phyloP scores from a whole-genome alignment of 2,113 vertebrate genomes.

The Microcebus griseorufus region DNA sequence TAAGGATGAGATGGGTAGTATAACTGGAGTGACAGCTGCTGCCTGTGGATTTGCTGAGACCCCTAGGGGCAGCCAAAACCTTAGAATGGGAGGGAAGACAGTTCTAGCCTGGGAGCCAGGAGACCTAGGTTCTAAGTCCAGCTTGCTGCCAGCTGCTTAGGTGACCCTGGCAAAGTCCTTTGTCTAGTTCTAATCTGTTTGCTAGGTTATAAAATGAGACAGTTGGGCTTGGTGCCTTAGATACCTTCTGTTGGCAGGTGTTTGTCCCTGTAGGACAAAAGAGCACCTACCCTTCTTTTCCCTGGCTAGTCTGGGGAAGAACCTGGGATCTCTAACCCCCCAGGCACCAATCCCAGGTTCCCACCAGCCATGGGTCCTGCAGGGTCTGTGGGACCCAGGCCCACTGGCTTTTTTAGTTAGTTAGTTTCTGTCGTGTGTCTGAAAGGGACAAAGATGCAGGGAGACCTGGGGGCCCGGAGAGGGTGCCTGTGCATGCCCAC shows the following conservation, averaged over 20 bases:
- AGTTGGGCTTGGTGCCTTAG: background rate
- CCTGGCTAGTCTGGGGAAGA: background rate
- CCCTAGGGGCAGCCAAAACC: background rate
- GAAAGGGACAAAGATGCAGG: background rate
- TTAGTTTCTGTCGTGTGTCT: background rate
- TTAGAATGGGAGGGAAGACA: background rate
- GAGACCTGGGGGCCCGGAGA: background rate
- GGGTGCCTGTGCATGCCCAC: background rate
- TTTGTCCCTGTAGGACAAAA: constrained; percentile 7
- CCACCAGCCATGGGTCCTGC: background rate
- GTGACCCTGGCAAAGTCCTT: constrained; percentile 48
- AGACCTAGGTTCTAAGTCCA: background rate
- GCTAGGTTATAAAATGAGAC: constrained; percentile 32
- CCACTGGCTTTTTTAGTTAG: background rate
- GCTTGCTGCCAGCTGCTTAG: background rate
- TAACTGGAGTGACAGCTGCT: background rate
- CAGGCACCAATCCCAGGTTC: background rate
- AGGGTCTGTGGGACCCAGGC: background rate
- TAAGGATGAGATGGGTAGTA: background rate
- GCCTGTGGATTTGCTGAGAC: background rate
- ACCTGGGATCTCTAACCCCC: background rate
- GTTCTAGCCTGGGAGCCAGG: background rate
- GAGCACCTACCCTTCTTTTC: background rate
- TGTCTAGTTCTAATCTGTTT: constrained; percentile 2
- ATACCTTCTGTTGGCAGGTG: constrained; percentile 7